phyloP scores from a whole-genome alignment of 2,113 vertebrate genomes.

The Megatriorchis doriae region DNA sequence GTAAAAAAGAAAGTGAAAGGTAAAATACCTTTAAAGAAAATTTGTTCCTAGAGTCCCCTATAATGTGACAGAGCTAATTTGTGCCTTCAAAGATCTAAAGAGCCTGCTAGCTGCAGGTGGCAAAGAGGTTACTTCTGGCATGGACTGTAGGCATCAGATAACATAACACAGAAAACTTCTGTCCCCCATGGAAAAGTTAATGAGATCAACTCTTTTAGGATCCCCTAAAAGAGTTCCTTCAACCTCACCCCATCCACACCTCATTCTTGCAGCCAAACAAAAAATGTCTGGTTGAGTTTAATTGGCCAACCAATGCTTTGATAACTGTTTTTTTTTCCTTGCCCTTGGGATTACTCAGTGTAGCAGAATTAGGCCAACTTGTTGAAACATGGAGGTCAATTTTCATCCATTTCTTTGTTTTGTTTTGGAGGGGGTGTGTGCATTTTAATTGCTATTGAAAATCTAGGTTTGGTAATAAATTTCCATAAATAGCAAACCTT shows the following conservation, averaged over 20 bases:
- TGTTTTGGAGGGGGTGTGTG: neutral
- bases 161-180: slow-evolving; percentile 22
- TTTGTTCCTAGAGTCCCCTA: neutral
- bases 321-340: neutral
- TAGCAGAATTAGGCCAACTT: neutral
- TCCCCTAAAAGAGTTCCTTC: slow-evolving; percentile 9
- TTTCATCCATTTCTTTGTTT: neutral
- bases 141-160: slow-evolving; percentile 6
- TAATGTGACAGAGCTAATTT: slow-evolving; percentile 41
- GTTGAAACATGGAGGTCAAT: neutral
- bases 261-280: slow-evolving; percentile 11
- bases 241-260: neutral
- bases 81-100: slow-evolving; percentile 23
- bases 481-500: neutral
- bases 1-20: neutral
- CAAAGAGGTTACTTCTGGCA: slow-evolving; percentile 24
- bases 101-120: neutral
- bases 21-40: slow-evolving; percentile 47
- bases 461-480: neutral
- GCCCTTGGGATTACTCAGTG: neutral
- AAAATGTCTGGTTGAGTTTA: neutral
- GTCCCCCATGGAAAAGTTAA: slow-evolving; percentile 54
- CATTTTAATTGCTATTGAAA: neutral
- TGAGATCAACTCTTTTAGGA: slow-evolving; percentile 41
- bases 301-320: neutral